These are phyloP conservation scores for Megalurothrips usitatus DNA, from an alignment of 2,888 invertebrate species.

Conservation along the genomic window DNA sequence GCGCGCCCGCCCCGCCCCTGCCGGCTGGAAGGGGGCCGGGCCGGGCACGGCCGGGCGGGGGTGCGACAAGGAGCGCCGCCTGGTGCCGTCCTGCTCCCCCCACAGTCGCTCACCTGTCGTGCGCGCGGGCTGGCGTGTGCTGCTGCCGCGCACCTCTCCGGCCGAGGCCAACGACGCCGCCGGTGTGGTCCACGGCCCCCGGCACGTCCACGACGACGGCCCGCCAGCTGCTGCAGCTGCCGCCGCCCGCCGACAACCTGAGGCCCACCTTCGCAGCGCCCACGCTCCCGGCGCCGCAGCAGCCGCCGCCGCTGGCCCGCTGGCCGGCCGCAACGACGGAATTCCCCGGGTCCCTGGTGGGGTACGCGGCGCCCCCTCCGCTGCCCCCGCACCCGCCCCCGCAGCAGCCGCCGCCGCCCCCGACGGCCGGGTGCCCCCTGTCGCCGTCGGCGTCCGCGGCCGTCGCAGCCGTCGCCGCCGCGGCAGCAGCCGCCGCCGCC, in stretches of 20 bases:
- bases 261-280: neutral
- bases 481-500: neutral
- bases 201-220: neutral
- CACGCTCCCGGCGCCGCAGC: neutral
- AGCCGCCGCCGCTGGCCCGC: neutral
- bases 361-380: neutral
- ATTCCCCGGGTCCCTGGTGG: constrained; percentile 10
- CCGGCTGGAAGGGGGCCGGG: neutral
- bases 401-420: too few species aligned
- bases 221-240: too few species aligned
- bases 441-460: too few species aligned
- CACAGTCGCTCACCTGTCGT: constrained; percentile 2
- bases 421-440: too few species aligned
- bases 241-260: neutral
- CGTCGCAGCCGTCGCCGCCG: too few species aligned
- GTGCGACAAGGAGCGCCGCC: neutral
- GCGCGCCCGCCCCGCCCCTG: neutral
- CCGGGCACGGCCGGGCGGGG: neutral
- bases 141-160: neutral
- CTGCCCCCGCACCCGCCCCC: neutral
- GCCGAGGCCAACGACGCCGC: neutral
- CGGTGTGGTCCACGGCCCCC: neutral
- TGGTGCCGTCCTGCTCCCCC: neutral
- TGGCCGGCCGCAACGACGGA: neutral
- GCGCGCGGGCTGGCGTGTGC: neutral